Evolutionary conservation across 53 echinoderm and acorn worm genomes (phyloP).

Genomic region (Luidia sarsii): DNA sequence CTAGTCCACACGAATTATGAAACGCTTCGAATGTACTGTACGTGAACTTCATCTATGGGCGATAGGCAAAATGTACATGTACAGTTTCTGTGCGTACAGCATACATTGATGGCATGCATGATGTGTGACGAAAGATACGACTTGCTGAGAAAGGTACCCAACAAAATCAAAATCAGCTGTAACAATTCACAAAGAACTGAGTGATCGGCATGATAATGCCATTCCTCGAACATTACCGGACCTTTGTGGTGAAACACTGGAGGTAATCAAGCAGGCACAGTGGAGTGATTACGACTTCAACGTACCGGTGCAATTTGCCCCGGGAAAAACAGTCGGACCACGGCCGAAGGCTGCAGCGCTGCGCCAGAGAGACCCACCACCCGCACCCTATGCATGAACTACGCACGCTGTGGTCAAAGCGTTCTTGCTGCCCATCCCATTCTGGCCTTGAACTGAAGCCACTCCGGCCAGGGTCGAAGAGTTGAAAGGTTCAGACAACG

Average conservation of each 20-base stretch:
- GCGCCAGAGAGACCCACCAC: not conserved
- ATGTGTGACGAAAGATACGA: not conserved
- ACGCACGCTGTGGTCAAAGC: conserved; percentile 34
- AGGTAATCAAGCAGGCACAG: not conserved
- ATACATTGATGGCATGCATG: not conserved
- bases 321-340: not conserved
- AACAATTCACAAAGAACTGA: not conserved
- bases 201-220: not conserved
- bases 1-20: too few species aligned
- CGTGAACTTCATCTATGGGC: too few species aligned
- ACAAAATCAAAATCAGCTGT: not conserved
- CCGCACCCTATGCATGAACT: not conserved
- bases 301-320: not conserved
- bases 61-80: too few species aligned
- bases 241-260: conserved; percentile 6
- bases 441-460: conserved; percentile 57
- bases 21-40: too few species aligned
- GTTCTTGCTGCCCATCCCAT: conserved; percentile 40
- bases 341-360: conserved; percentile 12
- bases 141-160: not conserved
- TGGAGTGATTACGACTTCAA: not conserved
- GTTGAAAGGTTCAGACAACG: conserved; percentile 57
- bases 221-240: conserved; percentile 5
- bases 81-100: too few species aligned
- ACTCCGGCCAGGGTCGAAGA: conserved; percentile 55